These are phyloP conservation scores for Myodes glareolus DNA, from an alignment of 2,113 vertebrate genomes.

Conservation along the genomic window DNA sequence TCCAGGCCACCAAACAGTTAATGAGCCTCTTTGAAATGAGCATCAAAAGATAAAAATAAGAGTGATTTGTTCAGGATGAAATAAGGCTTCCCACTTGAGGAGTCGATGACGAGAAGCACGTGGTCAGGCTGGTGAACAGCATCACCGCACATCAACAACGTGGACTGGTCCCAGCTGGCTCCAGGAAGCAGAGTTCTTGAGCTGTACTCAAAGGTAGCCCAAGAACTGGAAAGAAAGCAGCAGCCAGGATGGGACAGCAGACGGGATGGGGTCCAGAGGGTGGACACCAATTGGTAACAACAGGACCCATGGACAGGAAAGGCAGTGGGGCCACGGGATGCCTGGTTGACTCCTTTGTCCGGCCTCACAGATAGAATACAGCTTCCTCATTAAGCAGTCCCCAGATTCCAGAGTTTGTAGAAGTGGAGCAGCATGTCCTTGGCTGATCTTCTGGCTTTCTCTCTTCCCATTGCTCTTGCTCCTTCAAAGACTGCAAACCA, in stretches of 20 bases:
- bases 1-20: neutral
- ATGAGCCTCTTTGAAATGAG: constrained; percentile 34
- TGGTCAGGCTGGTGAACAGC: neutral
- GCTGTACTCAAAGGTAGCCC: neutral
- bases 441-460: constrained; percentile 31
- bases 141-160: neutral
- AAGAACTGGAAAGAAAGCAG: neutral
- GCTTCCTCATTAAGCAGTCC: neutral
- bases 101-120: neutral
- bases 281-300: neutral
- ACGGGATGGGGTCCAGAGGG: neutral
- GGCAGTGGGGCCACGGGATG: neutral
- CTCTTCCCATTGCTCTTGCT: constrained; percentile 24
- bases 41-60: constrained; percentile 39
- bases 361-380: neutral
- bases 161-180: neutral
- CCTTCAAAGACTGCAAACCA: neutral
- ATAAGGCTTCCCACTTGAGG: constrained; percentile 25
- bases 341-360: neutral
- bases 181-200: neutral
- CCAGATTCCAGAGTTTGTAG: neutral
- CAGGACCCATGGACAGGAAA: neutral
- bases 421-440: constrained; percentile 62
- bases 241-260: neutral
- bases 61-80: constrained; percentile 40